Percentiles rank a stretch among this genome's conserved stretches.
These are phyloP conservation scores for Dendrolimus pini DNA, from an alignment of 2,888 invertebrate genomes.

Conservation along the genomic window DNA sequence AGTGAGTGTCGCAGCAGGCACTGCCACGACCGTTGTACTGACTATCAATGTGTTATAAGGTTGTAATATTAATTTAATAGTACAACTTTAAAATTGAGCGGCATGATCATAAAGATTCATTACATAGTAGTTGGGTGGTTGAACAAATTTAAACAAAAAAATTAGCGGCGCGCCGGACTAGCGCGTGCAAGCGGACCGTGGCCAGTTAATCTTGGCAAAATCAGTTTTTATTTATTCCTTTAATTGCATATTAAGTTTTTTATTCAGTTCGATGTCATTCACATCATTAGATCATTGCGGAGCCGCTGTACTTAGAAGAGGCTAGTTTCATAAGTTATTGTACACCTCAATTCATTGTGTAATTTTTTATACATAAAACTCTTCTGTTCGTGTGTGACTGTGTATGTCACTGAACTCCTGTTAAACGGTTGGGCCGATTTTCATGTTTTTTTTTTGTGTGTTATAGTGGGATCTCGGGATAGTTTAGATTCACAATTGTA, in stretches of 20 bases:
- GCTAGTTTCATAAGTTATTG: neutral
- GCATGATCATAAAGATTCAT: neutral
- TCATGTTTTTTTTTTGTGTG: too few species aligned
- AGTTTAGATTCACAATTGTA: too few species aligned
- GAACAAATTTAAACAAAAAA: conserved; percentile 8
- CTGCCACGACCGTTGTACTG: too few species aligned
- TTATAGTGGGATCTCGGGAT: too few species aligned
- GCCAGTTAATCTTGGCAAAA: conserved; percentile 46
- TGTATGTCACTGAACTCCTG: too few species aligned
- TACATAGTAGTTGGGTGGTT: neutral
- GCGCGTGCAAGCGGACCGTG: conserved; percentile 33
- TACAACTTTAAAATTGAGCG: neutral
- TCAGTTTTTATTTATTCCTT: conserved; percentile 45
- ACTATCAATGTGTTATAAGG: too few species aligned
- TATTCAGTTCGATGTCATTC: conserved; percentile 51
- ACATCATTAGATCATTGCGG: conserved; percentile 34
- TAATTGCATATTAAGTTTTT: conserved; percentile 43
- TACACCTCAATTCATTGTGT: too few species aligned
- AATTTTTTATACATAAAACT: too few species aligned
- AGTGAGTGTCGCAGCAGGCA: too few species aligned
- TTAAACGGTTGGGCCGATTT: too few species aligned
- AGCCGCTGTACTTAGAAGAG: conserved; percentile 1
- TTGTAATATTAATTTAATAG: neutral
- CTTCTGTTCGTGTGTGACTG: too few species aligned
- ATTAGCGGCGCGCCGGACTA: conserved; percentile 4